Percentiles rank a stretch among this genome's conserved stretches.
Evolutionary conservation across 2,888 invertebrate species (phyloP).

Genomic region (Ophion ellenae): DNA sequence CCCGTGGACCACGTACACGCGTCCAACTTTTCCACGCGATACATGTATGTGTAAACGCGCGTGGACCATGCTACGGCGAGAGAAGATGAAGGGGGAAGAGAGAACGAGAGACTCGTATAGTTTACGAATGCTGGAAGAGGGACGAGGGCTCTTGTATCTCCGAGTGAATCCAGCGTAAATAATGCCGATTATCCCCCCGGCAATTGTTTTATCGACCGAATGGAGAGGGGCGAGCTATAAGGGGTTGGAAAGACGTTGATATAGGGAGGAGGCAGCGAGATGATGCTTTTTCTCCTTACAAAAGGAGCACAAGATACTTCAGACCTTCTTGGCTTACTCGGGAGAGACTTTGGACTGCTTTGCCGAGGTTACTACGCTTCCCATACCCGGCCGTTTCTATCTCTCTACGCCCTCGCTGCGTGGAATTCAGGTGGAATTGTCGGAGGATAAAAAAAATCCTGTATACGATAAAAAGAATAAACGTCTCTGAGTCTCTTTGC

Average conservation of each 20-base stretch:
- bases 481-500: slow-evolving; percentile 12
- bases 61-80: background rate
- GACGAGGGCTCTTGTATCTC: slow-evolving; percentile 72
- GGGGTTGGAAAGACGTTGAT: slow-evolving; percentile 40
- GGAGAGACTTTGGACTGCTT: slow-evolving; percentile 26
- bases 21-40: slow-evolving; percentile 51
- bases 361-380: slow-evolving; percentile 4
- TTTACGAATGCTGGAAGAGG: slow-evolving; percentile 42
- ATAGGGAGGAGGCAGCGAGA: slow-evolving; percentile 52
- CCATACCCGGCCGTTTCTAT: background rate
- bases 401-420: background rate
- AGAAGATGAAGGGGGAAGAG: slow-evolving; percentile 34
- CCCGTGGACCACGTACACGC: slow-evolving; percentile 53
- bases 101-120: slow-evolving; percentile 20
- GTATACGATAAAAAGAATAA: background rate
- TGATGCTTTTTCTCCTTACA: slow-evolving; percentile 29
- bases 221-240: slow-evolving; percentile 45
- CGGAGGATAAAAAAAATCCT: slow-evolving; percentile 19
- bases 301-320: background rate
- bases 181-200: slow-evolving; percentile 83
- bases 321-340: slow-evolving; percentile 33
- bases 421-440: slow-evolving; percentile 62
- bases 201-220: slow-evolving; percentile 83
- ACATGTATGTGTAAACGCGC: slow-evolving; percentile 34
- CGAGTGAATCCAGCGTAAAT: slow-evolving; percentile 83